Evolutionary conservation across 2,113 vertebrate species (phyloP).

Genomic region (Cyprinus carpio): DNA sequence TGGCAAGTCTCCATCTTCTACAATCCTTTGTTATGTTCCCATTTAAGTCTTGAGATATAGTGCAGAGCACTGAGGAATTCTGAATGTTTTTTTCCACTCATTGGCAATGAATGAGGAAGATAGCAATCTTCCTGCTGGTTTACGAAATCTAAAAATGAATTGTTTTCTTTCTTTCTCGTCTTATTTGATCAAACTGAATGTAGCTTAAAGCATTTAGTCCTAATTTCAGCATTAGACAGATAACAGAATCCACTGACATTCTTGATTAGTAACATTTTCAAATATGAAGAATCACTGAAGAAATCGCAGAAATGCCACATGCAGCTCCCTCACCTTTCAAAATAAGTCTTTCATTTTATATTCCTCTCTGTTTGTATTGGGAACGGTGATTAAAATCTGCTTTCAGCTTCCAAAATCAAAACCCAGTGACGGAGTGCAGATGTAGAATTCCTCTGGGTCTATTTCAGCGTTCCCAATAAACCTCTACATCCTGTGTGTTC

Average conservation of each 20-base stretch:
- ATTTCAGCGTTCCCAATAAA: slow-evolving; percentile 70
- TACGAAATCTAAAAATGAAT: background rate
- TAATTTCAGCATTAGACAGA: background rate
- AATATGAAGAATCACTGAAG: background rate
- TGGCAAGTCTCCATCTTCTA: slow-evolving; percentile 48
- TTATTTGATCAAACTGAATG: background rate
- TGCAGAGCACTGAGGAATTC: slow-evolving; percentile 56
- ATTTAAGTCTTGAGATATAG: slow-evolving; percentile 49
- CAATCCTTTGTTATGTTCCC: slow-evolving; percentile 44
- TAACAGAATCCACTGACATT: background rate
- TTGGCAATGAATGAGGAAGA: slow-evolving; percentile 45
- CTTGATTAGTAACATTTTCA: slow-evolving; percentile 4
- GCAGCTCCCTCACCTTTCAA: background rate
- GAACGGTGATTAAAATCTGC: slow-evolving; percentile 5
- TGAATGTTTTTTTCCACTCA: slow-evolving; percentile 43
- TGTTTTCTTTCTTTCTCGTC: slow-evolving; percentile 12
- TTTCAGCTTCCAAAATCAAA: slow-evolving; percentile 51
- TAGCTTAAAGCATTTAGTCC: background rate
- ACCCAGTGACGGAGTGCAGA: slow-evolving; percentile 68
- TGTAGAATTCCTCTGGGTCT: slow-evolving; percentile 68
- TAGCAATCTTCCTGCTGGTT: slow-evolving; percentile 29
- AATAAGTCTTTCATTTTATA: background rate
- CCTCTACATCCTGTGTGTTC: slow-evolving; percentile 70
- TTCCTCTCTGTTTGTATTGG: slow-evolving; percentile 6
- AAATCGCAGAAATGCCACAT: background rate